Conservation (phyloP, 2,113 vertebrate genomes). For the Antechinus stuartii region DNA sequence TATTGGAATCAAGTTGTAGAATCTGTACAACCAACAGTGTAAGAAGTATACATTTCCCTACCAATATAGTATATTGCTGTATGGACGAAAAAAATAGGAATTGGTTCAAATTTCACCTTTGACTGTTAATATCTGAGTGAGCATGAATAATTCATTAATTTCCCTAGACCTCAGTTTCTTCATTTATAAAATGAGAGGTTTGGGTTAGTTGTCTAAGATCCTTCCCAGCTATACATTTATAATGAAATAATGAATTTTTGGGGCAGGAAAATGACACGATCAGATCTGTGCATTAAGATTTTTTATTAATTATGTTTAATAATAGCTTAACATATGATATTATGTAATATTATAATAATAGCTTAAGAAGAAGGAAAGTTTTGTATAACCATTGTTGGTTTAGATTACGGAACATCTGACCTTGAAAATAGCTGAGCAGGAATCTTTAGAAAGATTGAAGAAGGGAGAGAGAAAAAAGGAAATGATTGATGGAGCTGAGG, state of each 20-base stretch:
- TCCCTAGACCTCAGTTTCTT: not conserved
- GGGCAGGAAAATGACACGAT: not conserved
- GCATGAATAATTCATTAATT: not conserved
- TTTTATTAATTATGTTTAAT: not conserved
- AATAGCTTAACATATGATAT: too few species aligned
- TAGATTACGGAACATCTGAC: not conserved
- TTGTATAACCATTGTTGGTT: not conserved
- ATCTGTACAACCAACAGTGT: not conserved
- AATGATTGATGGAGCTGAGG: not conserved
- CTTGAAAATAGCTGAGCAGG: not conserved
- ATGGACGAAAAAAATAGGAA: not conserved
- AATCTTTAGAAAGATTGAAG: not conserved
- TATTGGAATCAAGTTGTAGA: not conserved
- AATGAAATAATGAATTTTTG: not conserved
- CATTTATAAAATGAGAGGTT: not conserved
- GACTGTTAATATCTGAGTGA: not conserved
- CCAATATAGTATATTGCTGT: not conserved
- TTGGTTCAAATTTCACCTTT: not conserved
- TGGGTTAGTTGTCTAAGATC: not conserved
- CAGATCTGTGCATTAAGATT: not conserved
- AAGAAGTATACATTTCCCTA: not conserved
- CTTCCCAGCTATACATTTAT: not conserved
- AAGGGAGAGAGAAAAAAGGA: not conserved
- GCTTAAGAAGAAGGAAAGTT: not conserved
- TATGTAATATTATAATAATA: too few species aligned